Evolutionary conservation across 2,888 invertebrate genomes (phyloP).

Genomic region (Agrochola circellaris): DNA sequence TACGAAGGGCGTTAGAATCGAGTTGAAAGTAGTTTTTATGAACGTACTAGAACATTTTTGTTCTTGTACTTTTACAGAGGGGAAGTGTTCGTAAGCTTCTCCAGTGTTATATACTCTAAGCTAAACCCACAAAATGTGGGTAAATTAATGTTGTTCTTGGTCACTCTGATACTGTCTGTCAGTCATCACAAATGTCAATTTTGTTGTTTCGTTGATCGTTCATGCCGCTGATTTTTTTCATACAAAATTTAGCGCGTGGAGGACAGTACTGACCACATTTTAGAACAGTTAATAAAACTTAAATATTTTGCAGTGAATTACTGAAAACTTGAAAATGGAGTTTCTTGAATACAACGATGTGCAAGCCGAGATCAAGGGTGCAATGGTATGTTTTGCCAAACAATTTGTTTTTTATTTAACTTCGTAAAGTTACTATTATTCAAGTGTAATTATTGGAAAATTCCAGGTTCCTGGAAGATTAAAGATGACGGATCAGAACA

Average conservation of each 20-base stretch:
- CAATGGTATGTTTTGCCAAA: constrained; percentile 92
- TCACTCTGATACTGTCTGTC: constrained; percentile 17
- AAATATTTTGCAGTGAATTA: neutral
- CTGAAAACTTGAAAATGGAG: constrained; percentile 91
- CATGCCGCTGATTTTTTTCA: constrained; percentile 51
- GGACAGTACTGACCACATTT: constrained; percentile 45
- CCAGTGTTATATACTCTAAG: no score
- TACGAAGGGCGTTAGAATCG: no score
- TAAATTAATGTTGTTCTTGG: constrained; percentile 6
- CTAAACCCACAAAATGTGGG: neutral
- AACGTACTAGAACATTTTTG: no score
- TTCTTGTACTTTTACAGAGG: no score
- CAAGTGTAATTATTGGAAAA: constrained; percentile 39
- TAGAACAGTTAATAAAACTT: neutral
- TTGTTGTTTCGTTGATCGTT: constrained; percentile 53
- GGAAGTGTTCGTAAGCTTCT: no score
- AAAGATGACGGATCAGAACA: constrained; percentile 97
- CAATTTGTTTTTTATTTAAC: neutral
- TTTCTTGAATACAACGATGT: constrained; percentile 97
- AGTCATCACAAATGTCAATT: constrained; percentile 39
- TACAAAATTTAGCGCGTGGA: constrained; percentile 59
- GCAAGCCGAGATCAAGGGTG: constrained; percentile 95
- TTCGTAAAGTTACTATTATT: constrained; percentile 3
- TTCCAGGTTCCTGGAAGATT: constrained; percentile 96
- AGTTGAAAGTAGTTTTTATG: no score